phyloP scores from a whole-genome alignment of 2,888 invertebrate genomes.

The Synergus laeviventris region DNA sequence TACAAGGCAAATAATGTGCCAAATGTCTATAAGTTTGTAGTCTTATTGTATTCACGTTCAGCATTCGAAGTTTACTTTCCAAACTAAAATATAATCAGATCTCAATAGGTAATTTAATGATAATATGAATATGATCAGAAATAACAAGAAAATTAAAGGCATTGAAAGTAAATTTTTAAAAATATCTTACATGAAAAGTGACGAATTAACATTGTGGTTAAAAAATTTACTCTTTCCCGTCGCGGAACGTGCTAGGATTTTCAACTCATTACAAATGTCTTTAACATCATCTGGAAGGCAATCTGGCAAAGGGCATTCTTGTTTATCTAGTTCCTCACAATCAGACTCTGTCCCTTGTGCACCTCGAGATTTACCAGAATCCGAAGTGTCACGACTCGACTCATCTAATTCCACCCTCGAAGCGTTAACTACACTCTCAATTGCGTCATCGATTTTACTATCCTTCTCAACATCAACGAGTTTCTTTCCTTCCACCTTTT shows the following conservation, averaged over 20 bases:
- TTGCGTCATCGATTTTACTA: slow-evolving; percentile 77
- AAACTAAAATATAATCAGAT: slow-evolving; percentile 68
- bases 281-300: slow-evolving; percentile 76
- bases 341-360: slow-evolving; percentile 69
- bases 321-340: slow-evolving; percentile 71
- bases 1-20: slow-evolving; percentile 78
- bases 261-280: slow-evolving; percentile 75
- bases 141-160: background rate
- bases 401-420: slow-evolving; percentile 70
- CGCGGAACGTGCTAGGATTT: slow-evolving; percentile 67
- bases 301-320: slow-evolving; percentile 75
- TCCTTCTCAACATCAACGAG: slow-evolving; percentile 70
- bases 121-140: background rate
- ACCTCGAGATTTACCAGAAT: slow-evolving; percentile 72
- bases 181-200: slow-evolving; percentile 76
- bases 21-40: slow-evolving; percentile 77
- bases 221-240: slow-evolving; percentile 78
- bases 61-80: slow-evolving; percentile 72
- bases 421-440: slow-evolving; percentile 79
- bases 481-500: slow-evolving; percentile 62
- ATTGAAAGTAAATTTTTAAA: background rate
- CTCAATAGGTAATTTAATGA: slow-evolving; percentile 27
- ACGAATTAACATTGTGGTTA: slow-evolving; percentile 76
- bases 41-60: slow-evolving; percentile 70
- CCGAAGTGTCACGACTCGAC: slow-evolving; percentile 71